A percentile compares a stretch with the other conserved stretches of the same genome.
These are phyloP conservation scores for Anguilla japonica DNA, from an alignment of 2,113 vertebrate species.

Conservation along the genomic window DNA sequence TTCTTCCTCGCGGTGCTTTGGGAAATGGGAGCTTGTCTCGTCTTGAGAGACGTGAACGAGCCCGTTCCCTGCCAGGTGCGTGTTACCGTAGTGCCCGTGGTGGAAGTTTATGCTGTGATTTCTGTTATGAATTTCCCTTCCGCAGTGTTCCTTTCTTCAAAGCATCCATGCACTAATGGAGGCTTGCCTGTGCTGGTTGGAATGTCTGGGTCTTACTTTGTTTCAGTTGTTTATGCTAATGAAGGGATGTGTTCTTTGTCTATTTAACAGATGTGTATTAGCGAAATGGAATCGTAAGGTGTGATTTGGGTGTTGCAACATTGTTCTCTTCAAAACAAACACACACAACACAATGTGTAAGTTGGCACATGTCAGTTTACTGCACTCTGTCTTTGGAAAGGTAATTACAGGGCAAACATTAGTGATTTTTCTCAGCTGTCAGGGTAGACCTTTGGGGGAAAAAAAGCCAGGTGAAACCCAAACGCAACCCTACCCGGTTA, in stretches of 20 bases:
- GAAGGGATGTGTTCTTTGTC: too few relatives aligned
- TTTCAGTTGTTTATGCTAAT: neutral
- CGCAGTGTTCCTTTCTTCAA: neutral
- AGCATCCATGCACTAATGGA: slow-evolving; percentile 25
- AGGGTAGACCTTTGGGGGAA: too few relatives aligned
- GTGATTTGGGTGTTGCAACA: neutral
- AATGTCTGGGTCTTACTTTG: neutral
- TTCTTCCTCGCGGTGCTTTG: neutral
- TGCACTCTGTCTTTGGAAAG: too few relatives aligned
- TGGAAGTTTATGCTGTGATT: slow-evolving; percentile 12
- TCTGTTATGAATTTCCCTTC: neutral
- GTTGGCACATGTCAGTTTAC: too few relatives aligned
- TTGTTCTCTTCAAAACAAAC: too few relatives aligned
- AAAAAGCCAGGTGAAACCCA: too few relatives aligned
- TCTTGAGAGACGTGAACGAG: neutral
- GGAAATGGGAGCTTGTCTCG: neutral
- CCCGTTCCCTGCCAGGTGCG: neutral
- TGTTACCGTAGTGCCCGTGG: neutral
- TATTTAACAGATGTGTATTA: too few relatives aligned
- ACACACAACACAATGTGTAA: too few relatives aligned
- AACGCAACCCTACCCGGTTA: too few relatives aligned
- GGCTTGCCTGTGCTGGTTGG: neutral
- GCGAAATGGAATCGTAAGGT: too few relatives aligned
- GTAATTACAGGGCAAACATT: too few relatives aligned
- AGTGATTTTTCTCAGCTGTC: too few relatives aligned